phyloP scores from a whole-genome alignment of 2,113 vertebrate genomes.

The Lepidothrix coronata region DNA sequence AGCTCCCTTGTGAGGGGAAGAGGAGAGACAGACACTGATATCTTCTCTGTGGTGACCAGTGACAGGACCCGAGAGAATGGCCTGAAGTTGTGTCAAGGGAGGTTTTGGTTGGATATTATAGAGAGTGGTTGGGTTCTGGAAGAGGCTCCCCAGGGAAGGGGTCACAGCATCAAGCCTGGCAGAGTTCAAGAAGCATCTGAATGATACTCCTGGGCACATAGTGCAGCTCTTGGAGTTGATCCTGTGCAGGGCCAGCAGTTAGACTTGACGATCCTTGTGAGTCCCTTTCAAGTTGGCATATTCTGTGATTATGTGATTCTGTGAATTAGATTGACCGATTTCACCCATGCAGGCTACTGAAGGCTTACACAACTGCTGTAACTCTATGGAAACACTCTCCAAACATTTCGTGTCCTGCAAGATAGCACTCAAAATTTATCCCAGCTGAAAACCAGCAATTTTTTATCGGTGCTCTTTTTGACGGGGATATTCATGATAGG shows the following conservation, averaged over 20 bases:
- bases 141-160: not conserved
- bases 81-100: not conserved
- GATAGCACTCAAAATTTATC: not conserved
- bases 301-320: not conserved
- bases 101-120: not conserved
- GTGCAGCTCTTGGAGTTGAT: not conserved
- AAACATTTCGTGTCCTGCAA: not conserved
- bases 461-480: not conserved
- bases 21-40: not conserved
- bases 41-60: not conserved
- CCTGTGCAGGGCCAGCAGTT: not conserved
- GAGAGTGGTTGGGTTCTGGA: not conserved
- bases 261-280: not conserved
- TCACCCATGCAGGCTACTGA: not conserved
- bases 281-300: not conserved
- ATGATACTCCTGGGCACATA: not conserved
- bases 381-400: not conserved
- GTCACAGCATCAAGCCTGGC: not conserved
- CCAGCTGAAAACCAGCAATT: not conserved
- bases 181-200: not conserved
- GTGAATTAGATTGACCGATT: not conserved
- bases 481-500: not conserved
- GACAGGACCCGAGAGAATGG: not conserved
- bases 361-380: not conserved
- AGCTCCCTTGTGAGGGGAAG: not conserved